Evolutionary conservation across 2,888 invertebrate species (phyloP).

Genomic region (Scelioninae gen. 2): DNA sequence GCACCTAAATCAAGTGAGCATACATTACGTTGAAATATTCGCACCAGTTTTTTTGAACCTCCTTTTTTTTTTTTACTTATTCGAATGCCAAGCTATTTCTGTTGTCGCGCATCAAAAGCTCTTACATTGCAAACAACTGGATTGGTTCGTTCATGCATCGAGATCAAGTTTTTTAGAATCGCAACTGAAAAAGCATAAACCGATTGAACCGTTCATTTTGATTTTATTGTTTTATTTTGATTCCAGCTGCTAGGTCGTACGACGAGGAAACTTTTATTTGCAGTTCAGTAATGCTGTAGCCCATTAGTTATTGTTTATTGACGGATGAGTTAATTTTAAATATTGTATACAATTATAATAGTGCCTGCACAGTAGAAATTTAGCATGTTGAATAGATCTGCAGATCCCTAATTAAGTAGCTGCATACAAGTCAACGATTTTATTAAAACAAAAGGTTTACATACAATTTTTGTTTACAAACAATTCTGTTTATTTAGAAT

Average conservation of each 20-base stretch:
- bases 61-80: slow-evolving; percentile 24
- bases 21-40: background rate
- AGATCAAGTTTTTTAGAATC: slow-evolving; percentile 18
- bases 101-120: slow-evolving; percentile 15
- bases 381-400: no score
- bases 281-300: background rate
- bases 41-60: background rate
- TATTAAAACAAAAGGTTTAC: no score
- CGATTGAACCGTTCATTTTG: background rate
- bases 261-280: background rate
- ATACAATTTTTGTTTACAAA: no score
- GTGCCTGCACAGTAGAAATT: no score
- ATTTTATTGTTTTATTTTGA: slow-evolving; percentile 1
- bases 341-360: no score
- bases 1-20: background rate
- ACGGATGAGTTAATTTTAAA: no score
- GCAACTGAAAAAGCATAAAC: background rate
- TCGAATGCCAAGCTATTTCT: slow-evolving; percentile 26
- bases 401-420: no score
- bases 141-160: slow-evolving; percentile 27
- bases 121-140: slow-evolving; percentile 15
- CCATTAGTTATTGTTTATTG: no score
- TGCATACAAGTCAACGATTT: no score
- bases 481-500: no score
- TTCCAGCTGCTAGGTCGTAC: background rate